Percentiles rank a stretch among this genome's conserved stretches.
Evolutionary conservation across 2,797 vertebrate genomes (phyloP).

Genomic region (Phoeniculus purpureus): DNA sequence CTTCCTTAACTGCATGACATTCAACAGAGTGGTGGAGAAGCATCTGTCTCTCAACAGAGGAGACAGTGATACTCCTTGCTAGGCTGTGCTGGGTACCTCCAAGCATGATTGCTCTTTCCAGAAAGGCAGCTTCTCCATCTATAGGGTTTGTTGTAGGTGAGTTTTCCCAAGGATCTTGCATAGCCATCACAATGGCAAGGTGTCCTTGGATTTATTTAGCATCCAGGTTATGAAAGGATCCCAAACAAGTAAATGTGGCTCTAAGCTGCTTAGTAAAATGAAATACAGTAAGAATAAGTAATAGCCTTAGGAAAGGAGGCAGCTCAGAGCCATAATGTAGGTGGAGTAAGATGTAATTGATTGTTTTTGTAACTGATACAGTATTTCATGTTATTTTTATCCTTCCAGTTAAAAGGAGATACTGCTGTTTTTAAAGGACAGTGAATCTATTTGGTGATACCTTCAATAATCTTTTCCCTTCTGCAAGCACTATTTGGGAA

Average conservation of each 20-base stretch:
- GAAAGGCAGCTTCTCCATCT: background rate
- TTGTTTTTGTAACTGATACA: slow-evolving; percentile 13
- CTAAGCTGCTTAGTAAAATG: background rate
- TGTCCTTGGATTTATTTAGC: background rate
- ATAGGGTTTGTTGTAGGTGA: background rate
- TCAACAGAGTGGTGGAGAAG: background rate
- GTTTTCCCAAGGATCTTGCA: background rate
- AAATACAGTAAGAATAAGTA: background rate
- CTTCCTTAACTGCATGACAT: background rate
- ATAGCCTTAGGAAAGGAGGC: background rate
- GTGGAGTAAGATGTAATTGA: background rate
- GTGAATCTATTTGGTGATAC: slow-evolving; percentile 34
- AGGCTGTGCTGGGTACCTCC: background rate
- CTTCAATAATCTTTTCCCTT: slow-evolving; percentile 35
- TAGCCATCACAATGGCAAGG: background rate
- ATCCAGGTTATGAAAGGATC: background rate
- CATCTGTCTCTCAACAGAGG: background rate
- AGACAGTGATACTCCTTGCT: background rate
- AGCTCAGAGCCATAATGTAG: background rate
- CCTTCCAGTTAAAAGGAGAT: slow-evolving; percentile 23
- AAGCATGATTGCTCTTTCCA: background rate
- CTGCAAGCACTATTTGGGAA: slow-evolving; percentile 15
- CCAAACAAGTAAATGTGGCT: background rate
- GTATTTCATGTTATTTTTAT: slow-evolving; percentile 45
- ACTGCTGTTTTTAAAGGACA: background rate